Conservation (phyloP, 2,797 vertebrate genomes). For the Myotis daubentonii region DNA sequence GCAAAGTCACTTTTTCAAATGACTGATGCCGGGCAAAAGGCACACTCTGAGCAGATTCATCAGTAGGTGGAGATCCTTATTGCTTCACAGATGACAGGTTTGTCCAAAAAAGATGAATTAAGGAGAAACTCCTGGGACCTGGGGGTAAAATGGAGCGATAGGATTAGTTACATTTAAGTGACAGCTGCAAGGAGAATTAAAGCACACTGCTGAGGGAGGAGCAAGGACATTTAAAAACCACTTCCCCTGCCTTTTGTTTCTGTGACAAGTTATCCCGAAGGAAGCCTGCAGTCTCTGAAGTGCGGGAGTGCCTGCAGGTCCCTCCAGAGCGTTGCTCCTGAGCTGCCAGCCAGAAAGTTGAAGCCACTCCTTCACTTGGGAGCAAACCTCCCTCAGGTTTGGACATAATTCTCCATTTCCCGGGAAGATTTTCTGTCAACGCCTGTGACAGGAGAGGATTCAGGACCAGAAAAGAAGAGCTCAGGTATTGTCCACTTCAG, state of each 20-base stretch:
- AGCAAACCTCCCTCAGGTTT: neutral
- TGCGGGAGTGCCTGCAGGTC: neutral
- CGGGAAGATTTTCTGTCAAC: neutral
- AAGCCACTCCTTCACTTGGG: neutral
- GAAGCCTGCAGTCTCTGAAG: neutral
- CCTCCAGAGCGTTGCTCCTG: rapidly evolving
- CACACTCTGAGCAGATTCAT: neutral
- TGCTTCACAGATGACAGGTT: neutral
- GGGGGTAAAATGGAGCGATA: neutral
- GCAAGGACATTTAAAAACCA: neutral
- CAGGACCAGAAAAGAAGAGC: slow-evolving; percentile 29
- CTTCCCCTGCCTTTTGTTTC: neutral
- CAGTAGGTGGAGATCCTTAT: neutral
- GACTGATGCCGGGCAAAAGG: neutral
- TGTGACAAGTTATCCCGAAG: neutral
- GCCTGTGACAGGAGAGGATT: slow-evolving; percentile 31
- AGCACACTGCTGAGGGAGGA: neutral
- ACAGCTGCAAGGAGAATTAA: neutral
- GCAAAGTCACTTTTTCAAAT: too few relatives aligned
- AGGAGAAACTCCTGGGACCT: neutral
- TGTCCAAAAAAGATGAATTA: neutral
- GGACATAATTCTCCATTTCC: neutral
- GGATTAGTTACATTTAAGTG: neutral
- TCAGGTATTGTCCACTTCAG: slow-evolving; percentile 65
- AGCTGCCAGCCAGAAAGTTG: neutral